A percentile compares a stretch with the other conserved stretches of the same genome.
phyloP scores from a whole-genome alignment of 2,888 invertebrate species.

The Gymnoscelis rufifasciata region DNA sequence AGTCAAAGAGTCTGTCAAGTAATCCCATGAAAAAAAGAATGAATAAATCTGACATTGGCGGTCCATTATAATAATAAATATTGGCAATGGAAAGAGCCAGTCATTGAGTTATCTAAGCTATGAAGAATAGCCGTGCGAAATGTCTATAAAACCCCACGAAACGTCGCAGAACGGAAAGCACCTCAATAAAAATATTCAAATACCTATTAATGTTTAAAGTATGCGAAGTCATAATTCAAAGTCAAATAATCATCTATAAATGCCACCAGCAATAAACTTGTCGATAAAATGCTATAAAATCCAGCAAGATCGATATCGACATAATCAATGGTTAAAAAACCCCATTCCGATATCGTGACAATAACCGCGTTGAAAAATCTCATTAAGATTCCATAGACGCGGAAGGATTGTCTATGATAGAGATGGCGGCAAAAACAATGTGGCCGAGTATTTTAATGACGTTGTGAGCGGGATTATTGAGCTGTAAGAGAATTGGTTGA shows the following conservation, averaged over 20 bases:
- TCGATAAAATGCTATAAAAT: conserved; percentile 1
- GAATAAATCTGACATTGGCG: too few species aligned
- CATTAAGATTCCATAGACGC: conserved; percentile 48
- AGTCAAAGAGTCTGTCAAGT: too few species aligned
- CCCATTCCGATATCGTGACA: conserved; percentile 30
- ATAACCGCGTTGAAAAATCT: conserved; percentile 40
- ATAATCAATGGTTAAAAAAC: conserved; percentile 25
- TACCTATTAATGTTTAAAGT: conserved; percentile 1
- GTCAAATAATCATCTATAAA: conserved; percentile 10
- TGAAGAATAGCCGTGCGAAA: too few species aligned
- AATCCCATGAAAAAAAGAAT: too few species aligned
- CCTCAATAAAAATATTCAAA: background rate
- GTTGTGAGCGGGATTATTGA: conserved; percentile 9
- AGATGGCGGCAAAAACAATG: conserved; percentile 40
- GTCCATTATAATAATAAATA: too few species aligned
- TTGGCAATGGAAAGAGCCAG: too few species aligned
- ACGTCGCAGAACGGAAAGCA: too few species aligned
- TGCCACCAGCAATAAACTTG: conserved; percentile 11
- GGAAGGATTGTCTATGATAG: conserved; percentile 36
- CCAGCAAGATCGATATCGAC: background rate
- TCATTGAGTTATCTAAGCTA: too few species aligned
- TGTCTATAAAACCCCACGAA: too few species aligned
- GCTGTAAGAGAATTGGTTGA: background rate
- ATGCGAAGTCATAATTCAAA: conserved; percentile 8
- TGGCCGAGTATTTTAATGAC: conserved; percentile 24